Conservation (phyloP, 2,113 vertebrate species). For the Pachycephala philippinensis region DNA sequence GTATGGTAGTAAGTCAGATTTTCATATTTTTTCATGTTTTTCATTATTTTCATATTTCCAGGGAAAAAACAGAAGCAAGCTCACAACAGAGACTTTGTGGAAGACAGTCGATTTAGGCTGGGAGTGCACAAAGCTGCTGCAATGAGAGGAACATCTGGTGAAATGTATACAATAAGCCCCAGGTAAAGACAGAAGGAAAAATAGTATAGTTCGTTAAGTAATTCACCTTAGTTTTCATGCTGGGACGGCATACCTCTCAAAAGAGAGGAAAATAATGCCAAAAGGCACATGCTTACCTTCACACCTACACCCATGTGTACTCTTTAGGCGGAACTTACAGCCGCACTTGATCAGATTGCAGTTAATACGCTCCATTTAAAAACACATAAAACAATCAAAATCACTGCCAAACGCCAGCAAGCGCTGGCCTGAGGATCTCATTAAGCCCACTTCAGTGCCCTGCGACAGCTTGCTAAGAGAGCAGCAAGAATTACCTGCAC, state of each 20-base stretch:
- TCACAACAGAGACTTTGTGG: background rate
- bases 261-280: background rate
- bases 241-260: background rate
- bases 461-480: accelerated
- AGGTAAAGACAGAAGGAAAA: background rate
- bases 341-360: background rate
- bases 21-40: accelerated
- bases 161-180: background rate
- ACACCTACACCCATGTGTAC: background rate
- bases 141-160: background rate
- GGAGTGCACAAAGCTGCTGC: accelerated
- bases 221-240: background rate
- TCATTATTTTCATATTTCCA: background rate
- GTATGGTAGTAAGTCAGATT: background rate
- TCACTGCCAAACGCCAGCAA: background rate
- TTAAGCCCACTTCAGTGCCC: background rate
- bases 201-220: background rate
- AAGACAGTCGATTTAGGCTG: background rate
- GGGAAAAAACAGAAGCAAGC: background rate
- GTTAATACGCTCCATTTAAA: background rate
- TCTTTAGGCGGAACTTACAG: background rate
- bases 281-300: background rate
- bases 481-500: accelerated
- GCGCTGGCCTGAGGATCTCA: background rate
- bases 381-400: background rate